Conservation (phyloP, 2,113 vertebrate genomes). For the Cepphus grylle region DNA sequence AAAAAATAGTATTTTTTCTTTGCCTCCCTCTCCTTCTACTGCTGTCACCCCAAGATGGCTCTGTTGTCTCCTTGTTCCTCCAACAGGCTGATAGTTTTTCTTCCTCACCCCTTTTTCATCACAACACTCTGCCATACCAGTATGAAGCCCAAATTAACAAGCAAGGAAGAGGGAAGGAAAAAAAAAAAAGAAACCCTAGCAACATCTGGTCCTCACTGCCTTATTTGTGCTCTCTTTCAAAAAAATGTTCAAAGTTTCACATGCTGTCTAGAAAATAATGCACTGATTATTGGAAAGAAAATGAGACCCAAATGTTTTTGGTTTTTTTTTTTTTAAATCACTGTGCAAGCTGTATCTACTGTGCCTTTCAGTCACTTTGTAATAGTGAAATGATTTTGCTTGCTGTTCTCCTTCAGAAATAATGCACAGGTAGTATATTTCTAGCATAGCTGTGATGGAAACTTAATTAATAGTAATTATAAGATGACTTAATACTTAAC, state of each 20-base stretch:
- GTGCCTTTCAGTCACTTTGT: background rate
- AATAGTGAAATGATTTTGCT: background rate
- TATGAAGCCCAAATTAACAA: background rate
- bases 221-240: background rate
- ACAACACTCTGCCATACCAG: background rate
- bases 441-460: background rate
- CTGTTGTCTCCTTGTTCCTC: background rate
- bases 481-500: background rate
- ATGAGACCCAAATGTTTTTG: background rate
- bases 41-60: background rate
- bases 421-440: background rate
- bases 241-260: background rate
- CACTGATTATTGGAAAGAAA: background rate
- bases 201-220: background rate
- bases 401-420: background rate
- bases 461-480: slow-evolving; percentile 35
- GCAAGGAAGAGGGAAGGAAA: background rate
- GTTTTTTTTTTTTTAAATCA: background rate
- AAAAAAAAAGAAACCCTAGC: too few relatives aligned
- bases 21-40: background rate
- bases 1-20: background rate
- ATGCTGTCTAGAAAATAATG: background rate
- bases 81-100: background rate
- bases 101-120: background rate
- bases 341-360: background rate